A percentile compares a stretch with the other conserved stretches of the same genome.
Conservation (phyloP, 1,140 invertebrate genomes). For the Halotydeus destructor region DNA sequence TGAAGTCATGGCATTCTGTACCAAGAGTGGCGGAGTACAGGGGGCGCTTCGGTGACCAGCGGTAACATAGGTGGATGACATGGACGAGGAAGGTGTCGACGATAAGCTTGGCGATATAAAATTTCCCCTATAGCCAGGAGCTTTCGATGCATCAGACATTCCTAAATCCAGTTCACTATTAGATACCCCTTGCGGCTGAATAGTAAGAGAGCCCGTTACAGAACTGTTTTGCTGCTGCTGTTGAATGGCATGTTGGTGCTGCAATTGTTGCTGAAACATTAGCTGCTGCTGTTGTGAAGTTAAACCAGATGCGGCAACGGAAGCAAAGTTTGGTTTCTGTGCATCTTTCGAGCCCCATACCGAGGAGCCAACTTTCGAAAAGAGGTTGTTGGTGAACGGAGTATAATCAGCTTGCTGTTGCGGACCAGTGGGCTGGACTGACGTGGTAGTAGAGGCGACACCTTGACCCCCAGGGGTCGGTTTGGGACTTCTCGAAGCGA, state of each 20-base stretch:
- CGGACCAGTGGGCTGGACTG: background rate
- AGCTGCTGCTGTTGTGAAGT: background rate
- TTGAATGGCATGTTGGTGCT: background rate
- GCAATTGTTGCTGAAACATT: background rate
- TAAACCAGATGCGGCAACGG: conserved; percentile 38
- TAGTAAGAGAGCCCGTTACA: conserved; percentile 10
- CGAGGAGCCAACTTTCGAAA: conserved; percentile 36
- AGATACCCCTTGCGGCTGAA: conserved; percentile 14
- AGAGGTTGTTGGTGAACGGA: conserved; percentile 50
- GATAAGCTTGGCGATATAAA: conserved; percentile 40
- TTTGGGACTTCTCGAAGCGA: background rate
- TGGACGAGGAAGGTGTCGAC: conserved; percentile 8
- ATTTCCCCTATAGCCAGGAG: conserved; percentile 47
- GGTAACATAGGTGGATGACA: conserved; percentile 13
- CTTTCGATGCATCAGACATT: conserved; percentile 55
- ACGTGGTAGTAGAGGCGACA: background rate
- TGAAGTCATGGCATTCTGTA: no score
- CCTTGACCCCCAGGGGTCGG: background rate
- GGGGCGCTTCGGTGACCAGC: conserved; percentile 18
- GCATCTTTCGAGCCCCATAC: conserved; percentile 43
- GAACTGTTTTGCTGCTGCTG: conserved; percentile 8
- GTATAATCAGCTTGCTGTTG: conserved; percentile 39
- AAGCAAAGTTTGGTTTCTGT: conserved; percentile 47
- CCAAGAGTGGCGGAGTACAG: conserved; percentile 17
- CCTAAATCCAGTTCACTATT: conserved; percentile 25